phyloP scores from a whole-genome alignment of 2,113 vertebrate species.

The Oceanodroma tethys region DNA sequence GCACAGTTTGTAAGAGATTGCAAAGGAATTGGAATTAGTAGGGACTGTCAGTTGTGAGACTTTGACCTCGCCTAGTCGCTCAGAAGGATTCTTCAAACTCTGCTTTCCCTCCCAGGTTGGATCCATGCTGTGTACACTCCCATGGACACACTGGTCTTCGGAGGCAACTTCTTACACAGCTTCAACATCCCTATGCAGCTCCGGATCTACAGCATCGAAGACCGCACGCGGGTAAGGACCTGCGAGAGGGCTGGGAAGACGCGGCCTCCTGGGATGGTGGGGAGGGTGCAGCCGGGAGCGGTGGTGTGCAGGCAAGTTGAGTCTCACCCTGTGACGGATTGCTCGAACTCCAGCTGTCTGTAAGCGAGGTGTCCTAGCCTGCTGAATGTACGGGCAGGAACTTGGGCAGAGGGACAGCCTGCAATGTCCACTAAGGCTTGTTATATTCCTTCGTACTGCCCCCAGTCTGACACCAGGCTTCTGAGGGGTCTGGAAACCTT shows the following conservation, averaged over 20 bases:
- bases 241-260: neutral
- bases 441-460: neutral
- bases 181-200: conserved; percentile 99
- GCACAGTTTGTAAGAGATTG: neutral
- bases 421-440: neutral
- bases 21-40: neutral
- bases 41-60: neutral
- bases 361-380: neutral
- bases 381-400: neutral
- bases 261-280: neutral
- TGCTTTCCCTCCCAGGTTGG: conserved; percentile 81
- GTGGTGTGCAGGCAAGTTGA: neutral
- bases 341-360: neutral
- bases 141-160: conserved; percentile 94
- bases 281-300: neutral
- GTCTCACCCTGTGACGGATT: neutral
- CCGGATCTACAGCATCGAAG: conserved; percentile 95
- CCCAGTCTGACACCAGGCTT: neutral
- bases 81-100: neutral
- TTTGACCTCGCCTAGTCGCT: neutral
- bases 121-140: conserved; percentile 98
- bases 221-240: conserved; percentile 88
- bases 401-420: neutral
- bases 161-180: conserved; percentile 97
- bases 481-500: neutral